Evolutionary conservation across 2,113 vertebrate genomes (phyloP).

Genomic region (Zosterops japonicus): DNA sequence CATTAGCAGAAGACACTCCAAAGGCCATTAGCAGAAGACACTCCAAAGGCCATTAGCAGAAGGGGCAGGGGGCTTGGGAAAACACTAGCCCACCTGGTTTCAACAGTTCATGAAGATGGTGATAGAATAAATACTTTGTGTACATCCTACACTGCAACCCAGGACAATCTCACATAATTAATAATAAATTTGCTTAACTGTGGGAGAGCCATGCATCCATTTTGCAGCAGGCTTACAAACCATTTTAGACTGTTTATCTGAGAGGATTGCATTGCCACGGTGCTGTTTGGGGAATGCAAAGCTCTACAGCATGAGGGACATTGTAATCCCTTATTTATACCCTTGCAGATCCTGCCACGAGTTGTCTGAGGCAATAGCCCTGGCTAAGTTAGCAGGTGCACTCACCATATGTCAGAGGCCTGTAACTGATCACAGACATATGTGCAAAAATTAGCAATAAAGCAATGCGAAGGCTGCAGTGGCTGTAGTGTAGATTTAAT

Average conservation of each 20-base stretch:
- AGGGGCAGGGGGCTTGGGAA: no score
- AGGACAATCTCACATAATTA: neutral
- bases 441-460: slow-evolving; percentile 49
- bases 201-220: neutral
- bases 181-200: neutral
- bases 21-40: no score
- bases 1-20: no score
- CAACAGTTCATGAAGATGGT: no score
- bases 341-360: neutral
- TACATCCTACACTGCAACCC: no score
- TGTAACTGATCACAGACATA: slow-evolving; percentile 35
- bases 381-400: slow-evolving; percentile 29
- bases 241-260: neutral
- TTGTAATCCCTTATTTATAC: neutral
- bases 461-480: neutral
- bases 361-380: neutral
- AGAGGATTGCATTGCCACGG: neutral
- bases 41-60: no score
- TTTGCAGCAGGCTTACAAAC: neutral
- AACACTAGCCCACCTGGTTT: no score
- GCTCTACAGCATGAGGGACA: neutral
- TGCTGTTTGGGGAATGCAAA: neutral
- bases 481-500: neutral
- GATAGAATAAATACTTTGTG: no score
- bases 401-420: slow-evolving; percentile 29